These are phyloP conservation scores for Sebastes itinus DNA, from an alignment of 2,797 vertebrate genomes.

Conservation along the genomic window DNA sequence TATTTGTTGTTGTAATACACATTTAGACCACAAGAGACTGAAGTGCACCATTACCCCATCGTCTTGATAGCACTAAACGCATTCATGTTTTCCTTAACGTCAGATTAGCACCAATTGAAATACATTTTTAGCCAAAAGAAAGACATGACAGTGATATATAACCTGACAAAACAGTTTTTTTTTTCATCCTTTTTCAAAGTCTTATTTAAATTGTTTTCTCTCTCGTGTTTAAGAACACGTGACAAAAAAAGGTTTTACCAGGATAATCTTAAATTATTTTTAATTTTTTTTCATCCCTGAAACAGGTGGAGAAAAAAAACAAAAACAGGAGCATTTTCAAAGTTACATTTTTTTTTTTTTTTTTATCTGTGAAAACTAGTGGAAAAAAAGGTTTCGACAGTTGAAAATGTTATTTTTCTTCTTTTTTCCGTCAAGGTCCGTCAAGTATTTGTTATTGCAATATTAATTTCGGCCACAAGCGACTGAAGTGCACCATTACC, in stretches of 20 bases:
- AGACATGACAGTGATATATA: not conserved
- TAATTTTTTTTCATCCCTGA: not conserved
- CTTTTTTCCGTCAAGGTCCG: too few relatives aligned
- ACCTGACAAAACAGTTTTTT: too few relatives aligned
- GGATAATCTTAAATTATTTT: too few relatives aligned
- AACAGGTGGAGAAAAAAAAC: not conserved
- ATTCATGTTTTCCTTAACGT: not conserved
- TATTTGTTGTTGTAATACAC: not conserved
- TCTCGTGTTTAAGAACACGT: not conserved
- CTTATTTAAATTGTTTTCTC: too few relatives aligned
- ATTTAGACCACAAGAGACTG: not conserved
- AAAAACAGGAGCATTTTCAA: accelerated
- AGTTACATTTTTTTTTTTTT: too few relatives aligned
- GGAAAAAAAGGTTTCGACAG: not conserved
- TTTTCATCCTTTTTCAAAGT: too few relatives aligned
- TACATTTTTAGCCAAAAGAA: not conserved
- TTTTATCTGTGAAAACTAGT: too few relatives aligned
- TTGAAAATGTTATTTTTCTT: not conserved
- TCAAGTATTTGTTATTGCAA: not conserved
- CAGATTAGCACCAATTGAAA: not conserved
- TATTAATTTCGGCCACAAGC: not conserved
- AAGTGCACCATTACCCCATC: not conserved
- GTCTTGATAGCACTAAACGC: not conserved
- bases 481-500: not conserved
- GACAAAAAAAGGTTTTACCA: too few relatives aligned